A percentile compares a stretch with the other conserved stretches of the same genome.
phyloP scores from a whole-genome alignment of 2,888 invertebrate genomes.

The Zaprionus lineosus region DNA sequence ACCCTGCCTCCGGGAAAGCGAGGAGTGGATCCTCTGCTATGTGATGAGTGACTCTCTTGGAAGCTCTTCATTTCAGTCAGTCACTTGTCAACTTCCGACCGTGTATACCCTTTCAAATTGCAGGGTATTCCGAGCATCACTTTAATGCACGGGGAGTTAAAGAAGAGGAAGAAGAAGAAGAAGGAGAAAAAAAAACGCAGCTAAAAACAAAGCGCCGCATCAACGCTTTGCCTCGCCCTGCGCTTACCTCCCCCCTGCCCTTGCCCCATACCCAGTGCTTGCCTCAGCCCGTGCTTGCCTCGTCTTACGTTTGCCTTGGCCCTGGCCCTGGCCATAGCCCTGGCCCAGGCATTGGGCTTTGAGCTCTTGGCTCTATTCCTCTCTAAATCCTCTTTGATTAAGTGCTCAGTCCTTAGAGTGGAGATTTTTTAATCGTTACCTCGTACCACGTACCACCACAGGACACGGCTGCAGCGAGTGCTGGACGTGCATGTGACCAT shows the following conservation, averaged over 20 bases:
- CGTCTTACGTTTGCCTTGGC: conserved; percentile 42
- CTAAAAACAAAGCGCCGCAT: conserved; percentile 69
- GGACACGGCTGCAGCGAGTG: conserved; percentile 21
- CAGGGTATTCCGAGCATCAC: conserved; percentile 38
- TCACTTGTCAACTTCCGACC: neutral
- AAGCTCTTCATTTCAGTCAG: no score
- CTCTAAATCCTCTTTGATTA: conserved; percentile 75
- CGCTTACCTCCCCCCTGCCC: no score
- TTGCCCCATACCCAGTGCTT: no score
- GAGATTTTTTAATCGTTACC: conserved; percentile 77
- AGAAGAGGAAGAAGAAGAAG: no score
- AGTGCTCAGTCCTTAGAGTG: conserved; percentile 76
- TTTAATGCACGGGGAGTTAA: no score
- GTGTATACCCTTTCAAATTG: neutral
- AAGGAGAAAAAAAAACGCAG: conserved; percentile 19
- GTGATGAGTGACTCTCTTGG: no score
- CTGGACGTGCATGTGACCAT: conserved; percentile 66
- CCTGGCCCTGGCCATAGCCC: conserved; percentile 7
- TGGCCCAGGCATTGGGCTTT: conserved; percentile 8
- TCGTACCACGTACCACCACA: conserved; percentile 31
- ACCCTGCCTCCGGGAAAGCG: conserved; percentile 6
- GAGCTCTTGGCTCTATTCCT: conserved; percentile 45
- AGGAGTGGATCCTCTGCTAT: no score
- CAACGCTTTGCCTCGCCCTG: conserved; percentile 59
- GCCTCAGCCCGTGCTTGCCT: no score